phyloP scores from a whole-genome alignment of 2,888 invertebrate species.

The Diabrotica balteata region DNA sequence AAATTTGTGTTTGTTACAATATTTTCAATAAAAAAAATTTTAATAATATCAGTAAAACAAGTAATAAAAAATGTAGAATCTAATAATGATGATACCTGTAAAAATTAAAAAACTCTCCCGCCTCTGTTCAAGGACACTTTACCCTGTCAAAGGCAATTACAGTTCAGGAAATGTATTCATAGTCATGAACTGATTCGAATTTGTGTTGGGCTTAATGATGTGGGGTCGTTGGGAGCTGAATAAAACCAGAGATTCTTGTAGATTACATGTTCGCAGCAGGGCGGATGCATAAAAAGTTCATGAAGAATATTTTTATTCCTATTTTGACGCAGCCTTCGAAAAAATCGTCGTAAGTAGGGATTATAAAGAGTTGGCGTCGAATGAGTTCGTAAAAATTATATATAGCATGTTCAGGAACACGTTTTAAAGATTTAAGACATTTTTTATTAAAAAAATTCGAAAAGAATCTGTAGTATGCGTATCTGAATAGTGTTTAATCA shows the following conservation, averaged over 20 bases:
- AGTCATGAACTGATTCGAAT: constrained; percentile 30
- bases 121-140: constrained; percentile 19
- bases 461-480: too few species aligned
- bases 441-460: too few species aligned
- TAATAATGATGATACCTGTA: background rate
- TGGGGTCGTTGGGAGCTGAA: constrained; percentile 19
- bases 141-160: constrained; percentile 27
- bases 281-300: background rate
- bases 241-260: constrained; percentile 18
- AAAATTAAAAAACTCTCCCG: constrained; percentile 1
- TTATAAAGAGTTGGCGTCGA: too few species aligned
- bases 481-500: too few species aligned
- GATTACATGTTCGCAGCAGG: constrained; percentile 9
- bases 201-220: constrained; percentile 27
- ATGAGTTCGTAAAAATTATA: too few species aligned
- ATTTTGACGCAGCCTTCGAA: background rate
- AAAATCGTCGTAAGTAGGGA: background rate
- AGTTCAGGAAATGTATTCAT: constrained; percentile 33
- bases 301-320: background rate
- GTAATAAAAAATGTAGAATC: too few species aligned
- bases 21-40: too few species aligned
- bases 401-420: too few species aligned
- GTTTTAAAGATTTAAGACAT: too few species aligned
- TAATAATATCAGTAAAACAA: too few species aligned
- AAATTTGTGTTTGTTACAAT: too few species aligned